Conservation (phyloP, 2,113 vertebrate species). For the Tenrec ecaudatus region DNA sequence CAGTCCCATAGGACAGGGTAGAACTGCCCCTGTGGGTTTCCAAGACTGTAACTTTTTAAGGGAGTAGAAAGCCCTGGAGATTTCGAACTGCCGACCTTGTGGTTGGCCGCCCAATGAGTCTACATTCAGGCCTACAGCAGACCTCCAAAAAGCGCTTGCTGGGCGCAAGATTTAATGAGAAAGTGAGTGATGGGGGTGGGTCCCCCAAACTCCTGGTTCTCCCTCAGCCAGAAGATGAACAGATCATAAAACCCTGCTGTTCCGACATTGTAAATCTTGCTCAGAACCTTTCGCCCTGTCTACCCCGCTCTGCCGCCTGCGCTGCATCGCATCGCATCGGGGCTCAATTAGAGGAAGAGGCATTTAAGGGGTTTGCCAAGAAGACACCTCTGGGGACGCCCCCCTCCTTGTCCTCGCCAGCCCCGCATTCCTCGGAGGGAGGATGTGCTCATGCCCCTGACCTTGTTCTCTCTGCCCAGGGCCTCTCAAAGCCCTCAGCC, state of each 20-base stretch:
- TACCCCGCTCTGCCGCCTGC: constrained; percentile 11
- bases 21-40: too few relatives aligned
- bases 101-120: not conserved
- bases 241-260: constrained; percentile 60
- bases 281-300: constrained; percentile 52
- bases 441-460: not conserved
- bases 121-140: not conserved
- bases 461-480: not conserved
- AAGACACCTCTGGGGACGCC: constrained; percentile 40
- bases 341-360: constrained; percentile 62
- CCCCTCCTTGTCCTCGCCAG: not conserved
- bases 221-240: constrained; percentile 52
- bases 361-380: constrained; percentile 61
- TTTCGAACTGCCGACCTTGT: not conserved
- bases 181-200: not conserved
- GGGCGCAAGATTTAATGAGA: not conserved
- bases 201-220: not conserved
- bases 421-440: constrained; percentile 2
- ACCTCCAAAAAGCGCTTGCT: not conserved
- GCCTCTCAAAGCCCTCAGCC: not conserved
- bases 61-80: too few relatives aligned
- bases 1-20: too few relatives aligned
- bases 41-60: too few relatives aligned
- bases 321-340: constrained; percentile 66
- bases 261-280: constrained; percentile 55